A percentile compares a stretch with the other conserved stretches of the same genome.
phyloP scores from a whole-genome alignment of 2,797 vertebrate genomes.

The Euphonia xanthogaster region DNA sequence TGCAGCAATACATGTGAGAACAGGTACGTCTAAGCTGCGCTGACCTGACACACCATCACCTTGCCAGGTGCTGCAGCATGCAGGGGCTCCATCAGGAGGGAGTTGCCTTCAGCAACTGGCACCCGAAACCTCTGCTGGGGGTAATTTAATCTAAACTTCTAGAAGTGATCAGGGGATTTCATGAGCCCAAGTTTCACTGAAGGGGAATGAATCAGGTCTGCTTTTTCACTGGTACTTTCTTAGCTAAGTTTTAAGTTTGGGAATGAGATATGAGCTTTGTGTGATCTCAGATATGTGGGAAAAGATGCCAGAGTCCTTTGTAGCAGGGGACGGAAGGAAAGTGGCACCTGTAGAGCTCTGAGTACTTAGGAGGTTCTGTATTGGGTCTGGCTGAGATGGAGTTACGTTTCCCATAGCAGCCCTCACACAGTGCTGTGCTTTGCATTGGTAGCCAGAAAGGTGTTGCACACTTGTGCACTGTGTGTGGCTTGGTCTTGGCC shows the following conservation, averaged over 20 bases:
- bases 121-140: fast-evolving
- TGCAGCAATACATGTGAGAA: background rate
- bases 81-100: background rate
- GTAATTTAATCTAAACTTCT: background rate
- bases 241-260: background rate
- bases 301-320: background rate
- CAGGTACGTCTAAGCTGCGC: background rate
- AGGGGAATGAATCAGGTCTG: background rate
- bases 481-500: fast-evolving
- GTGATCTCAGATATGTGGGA: background rate
- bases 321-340: background rate
- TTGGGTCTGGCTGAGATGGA: background rate
- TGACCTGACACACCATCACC: background rate
- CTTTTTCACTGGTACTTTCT: background rate
- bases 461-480: background rate
- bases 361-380: background rate
- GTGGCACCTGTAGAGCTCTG: background rate
- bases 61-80: background rate
- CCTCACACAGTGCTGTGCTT: background rate
- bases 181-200: background rate
- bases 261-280: background rate
- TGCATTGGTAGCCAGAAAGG: background rate
- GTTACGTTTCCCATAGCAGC: background rate
- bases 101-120: background rate
- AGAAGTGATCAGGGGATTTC: background rate